Base-by-base conservation (phyloP, 1,140 invertebrate genomes). In the Tyrophagus putrescentiae region DNA sequence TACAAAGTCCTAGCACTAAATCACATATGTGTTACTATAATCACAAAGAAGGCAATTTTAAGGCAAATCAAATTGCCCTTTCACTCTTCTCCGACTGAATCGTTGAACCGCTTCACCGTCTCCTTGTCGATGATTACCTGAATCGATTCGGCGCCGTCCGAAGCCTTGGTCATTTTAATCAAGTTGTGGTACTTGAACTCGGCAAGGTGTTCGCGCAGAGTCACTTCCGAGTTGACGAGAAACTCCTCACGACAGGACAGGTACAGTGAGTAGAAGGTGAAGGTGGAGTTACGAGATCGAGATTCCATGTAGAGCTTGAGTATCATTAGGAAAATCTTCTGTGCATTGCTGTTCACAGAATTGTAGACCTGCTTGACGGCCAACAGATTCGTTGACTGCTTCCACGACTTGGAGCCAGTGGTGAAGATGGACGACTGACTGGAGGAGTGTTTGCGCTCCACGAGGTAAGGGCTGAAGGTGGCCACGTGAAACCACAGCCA, bases 131-230 rank as follows among this genome's bases (percentile, higher is more conserved):
- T 48, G 16, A 31, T 23, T 11, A 62, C 18, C 11, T 32, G 9
- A 36, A 62, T 34, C 7, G 9, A 32, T 41, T 62, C 54, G 28
- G 34, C 27, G 18, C 61, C 61, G 42, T 60, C 57, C 9, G 36
- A 33, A 54, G 72, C 74, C 69, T 75, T 80, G 68, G 84, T 85
- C 18, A 78, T 80, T 71, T 82, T 84, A 0, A 94, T 79, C 53
- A 96, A 75, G 70, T 91, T 88, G 71, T 96, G 92, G 73, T 96
- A 90, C 44, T 85, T 75, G 71, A 94, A 96, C 76, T 96, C 92
- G 0, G 84, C 90, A 1, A 96, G 73, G 67, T 94, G 90, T 3
- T 87, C 82, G 63, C 87, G 76, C 31, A 96, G 70, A 1, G 85
- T 87, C 11, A 84, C 74, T 73, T 95, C 89, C 3, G 86, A 87